Percentiles rank a stretch among this genome's conserved stretches.
These are phyloP conservation scores for Dastarcus helophoroides DNA, from an alignment of 2,888 invertebrate species.

Conservation along the genomic window DNA sequence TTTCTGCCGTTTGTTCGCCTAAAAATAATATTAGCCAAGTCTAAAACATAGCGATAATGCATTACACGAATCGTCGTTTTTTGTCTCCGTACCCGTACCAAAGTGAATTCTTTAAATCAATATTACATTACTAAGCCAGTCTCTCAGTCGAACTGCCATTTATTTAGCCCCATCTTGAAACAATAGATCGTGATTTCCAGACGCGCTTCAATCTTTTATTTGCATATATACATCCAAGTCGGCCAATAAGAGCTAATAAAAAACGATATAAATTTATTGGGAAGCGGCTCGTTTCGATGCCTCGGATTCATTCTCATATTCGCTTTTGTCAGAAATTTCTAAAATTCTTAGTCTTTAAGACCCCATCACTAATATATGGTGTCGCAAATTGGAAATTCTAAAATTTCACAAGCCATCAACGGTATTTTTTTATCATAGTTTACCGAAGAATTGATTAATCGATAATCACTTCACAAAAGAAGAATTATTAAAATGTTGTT, in stretches of 20 bases:
- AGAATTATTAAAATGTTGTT: too few relatives aligned
- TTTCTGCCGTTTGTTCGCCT: constrained; percentile 26
- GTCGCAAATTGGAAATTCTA: too few relatives aligned
- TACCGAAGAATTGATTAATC: too few relatives aligned
- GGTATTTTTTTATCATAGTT: too few relatives aligned
- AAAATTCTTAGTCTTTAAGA: too few relatives aligned
- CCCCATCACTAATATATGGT: too few relatives aligned
- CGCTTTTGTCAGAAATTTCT: too few relatives aligned
- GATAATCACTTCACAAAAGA: too few relatives aligned
- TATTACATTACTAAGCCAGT: constrained; percentile 24
- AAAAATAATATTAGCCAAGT: constrained; percentile 35
- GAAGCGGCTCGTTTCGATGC: neutral
- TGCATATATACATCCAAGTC: constrained; percentile 35
- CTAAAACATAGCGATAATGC: constrained; percentile 28
- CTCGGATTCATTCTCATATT: neutral
- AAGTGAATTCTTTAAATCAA: constrained; percentile 28
- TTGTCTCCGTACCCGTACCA: constrained; percentile 21
- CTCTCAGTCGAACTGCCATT: constrained; percentile 17
- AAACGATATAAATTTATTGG: constrained; percentile 27
- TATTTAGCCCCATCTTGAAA: constrained; percentile 24
- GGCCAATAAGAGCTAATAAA: constrained; percentile 34
- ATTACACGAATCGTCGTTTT: constrained; percentile 27
- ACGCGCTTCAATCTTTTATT: constrained; percentile 30
- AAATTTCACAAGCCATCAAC: too few relatives aligned
- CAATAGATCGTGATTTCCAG: constrained; percentile 27